Base-by-base conservation (phyloP, 1,140 invertebrate genomes). In the Calephelis nemesis region DNA sequence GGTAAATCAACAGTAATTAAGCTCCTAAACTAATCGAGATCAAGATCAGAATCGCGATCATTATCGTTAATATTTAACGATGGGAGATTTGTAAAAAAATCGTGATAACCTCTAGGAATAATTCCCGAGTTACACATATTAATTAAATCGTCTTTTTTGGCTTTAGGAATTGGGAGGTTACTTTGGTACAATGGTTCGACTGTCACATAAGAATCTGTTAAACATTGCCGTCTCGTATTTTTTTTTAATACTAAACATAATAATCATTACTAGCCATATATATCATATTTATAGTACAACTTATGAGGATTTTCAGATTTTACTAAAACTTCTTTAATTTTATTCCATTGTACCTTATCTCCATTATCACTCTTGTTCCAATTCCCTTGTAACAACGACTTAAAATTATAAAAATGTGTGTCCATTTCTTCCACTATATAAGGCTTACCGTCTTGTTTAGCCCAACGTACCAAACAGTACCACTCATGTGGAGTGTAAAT, bases 311-410 rank as follows among this genome's bases (percentile, higher is more conserved):
- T n/a, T 58, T 58, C 54, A n/a, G n/a, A n/a, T n/a, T n/a, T n/a
- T n/a, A n/a, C n/a, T n/a, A n/a, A n/a, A n/a, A n/a, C n/a, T n/a
- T 58, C 7, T 10, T 19, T 10, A 15, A 58, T 58, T 4, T 62
- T 62, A 40, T 39, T 62, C 40, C 60, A 62, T 62, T 62, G 60
- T 62, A 62, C 60, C 40, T 62, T 62, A 62, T 62, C n/a, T 45
- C 60, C 60, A 62, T 45, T 62, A 7, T 42, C 12, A 7, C 60
- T 62, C 60, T 62, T 62, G 12, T 7, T 42, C 39, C 60, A 62
- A 62, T 62, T 62, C 30, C 30, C 39, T 62, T 62, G n/a, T n/a
- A n/a, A n/a, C n/a, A n/a, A n/a, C n/a, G n/a, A n/a, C n/a, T n/a
- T n/a, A n/a, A n/a, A n/a, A n/a, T 1, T 9, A 62, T 45, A 62